These are phyloP conservation scores for Bugulina stolonifera DNA, from an alignment of 2,888 invertebrate genomes.

Conservation along the genomic window DNA sequence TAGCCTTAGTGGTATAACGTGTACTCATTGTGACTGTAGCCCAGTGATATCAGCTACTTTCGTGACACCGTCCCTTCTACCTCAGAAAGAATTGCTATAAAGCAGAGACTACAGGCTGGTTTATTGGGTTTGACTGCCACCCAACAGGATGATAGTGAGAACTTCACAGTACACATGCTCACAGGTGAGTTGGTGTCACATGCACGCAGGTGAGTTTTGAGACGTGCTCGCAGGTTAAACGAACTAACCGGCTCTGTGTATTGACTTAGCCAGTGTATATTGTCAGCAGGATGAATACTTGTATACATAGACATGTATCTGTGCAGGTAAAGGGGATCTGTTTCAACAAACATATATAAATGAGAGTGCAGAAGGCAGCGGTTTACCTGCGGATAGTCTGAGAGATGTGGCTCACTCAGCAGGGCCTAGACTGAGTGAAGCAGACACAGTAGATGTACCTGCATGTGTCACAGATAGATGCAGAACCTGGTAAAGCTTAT, in stretches of 20 bases:
- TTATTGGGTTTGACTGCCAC: not conserved
- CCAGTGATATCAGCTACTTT: not conserved
- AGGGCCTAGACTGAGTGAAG: not conserved
- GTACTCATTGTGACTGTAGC: conserved; percentile 9
- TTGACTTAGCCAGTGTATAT: too few relatives aligned
- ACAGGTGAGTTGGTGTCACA: not conserved
- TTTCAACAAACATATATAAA: conserved; percentile 8
- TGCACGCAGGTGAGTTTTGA: too few relatives aligned
- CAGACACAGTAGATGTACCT: not conserved
- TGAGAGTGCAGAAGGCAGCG: not conserved
- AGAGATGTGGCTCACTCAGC: not conserved
- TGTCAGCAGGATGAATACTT: not conserved
- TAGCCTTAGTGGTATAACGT: too few relatives aligned
- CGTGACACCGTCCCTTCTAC: not conserved
- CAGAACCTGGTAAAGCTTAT: not conserved
- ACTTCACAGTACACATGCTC: conserved; percentile 5
- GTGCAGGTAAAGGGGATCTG: conserved; percentile 5
- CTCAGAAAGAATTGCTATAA: not conserved
- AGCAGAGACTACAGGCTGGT: not conserved
- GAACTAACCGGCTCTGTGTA: too few relatives aligned
- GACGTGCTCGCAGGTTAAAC: too few relatives aligned
- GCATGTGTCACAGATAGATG: not conserved
- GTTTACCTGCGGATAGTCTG: not conserved
- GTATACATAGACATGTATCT: not conserved
- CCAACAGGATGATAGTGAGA: not conserved